These are phyloP conservation scores for Melipona bicolor DNA, from an alignment of 2,888 invertebrate genomes.

Conservation along the genomic window DNA sequence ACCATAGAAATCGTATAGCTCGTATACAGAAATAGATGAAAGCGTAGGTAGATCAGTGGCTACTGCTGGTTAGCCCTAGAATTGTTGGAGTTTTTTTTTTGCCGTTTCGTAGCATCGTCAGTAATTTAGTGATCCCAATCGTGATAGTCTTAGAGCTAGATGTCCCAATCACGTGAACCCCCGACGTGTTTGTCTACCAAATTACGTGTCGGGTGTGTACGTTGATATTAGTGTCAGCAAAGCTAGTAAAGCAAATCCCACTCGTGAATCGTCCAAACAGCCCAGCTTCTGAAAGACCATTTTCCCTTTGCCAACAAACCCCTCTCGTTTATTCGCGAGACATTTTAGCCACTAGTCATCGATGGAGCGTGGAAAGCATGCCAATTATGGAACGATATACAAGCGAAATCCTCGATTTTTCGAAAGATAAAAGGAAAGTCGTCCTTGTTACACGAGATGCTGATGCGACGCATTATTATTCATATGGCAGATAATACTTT, in stretches of 20 bases:
- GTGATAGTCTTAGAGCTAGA: slow-evolving; percentile 65
- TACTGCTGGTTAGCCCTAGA: slow-evolving; percentile 58
- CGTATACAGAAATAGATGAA: slow-evolving; percentile 48
- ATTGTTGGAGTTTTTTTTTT: slow-evolving; percentile 62
- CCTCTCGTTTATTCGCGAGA: neutral
- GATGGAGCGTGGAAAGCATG: neutral
- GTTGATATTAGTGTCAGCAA: slow-evolving; percentile 65
- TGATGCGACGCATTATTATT: too few species aligned
- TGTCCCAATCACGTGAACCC: slow-evolving; percentile 52
- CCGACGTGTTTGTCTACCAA: slow-evolving; percentile 36
- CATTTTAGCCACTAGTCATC: neutral
- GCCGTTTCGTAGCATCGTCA: slow-evolving; percentile 67
- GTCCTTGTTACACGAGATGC: neutral
- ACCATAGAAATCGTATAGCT: slow-evolving; percentile 27
- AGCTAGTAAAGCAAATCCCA: slow-evolving; percentile 62
- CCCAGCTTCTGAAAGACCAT: slow-evolving; percentile 67
- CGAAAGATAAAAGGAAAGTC: neutral
- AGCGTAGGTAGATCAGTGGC: slow-evolving; percentile 66
- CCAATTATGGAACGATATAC: neutral
- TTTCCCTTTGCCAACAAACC: slow-evolving; percentile 19
- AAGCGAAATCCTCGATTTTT: neutral
- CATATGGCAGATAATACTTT: neutral
- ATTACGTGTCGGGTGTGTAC: slow-evolving; percentile 53
- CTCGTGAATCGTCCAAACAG: slow-evolving; percentile 66
- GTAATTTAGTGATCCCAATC: slow-evolving; percentile 63